Evolutionary conservation across 1,140 invertebrate species (phyloP), one percentile per base, ranked within the genome.

Genomic region (Hesperophylax magnus): DNA sequence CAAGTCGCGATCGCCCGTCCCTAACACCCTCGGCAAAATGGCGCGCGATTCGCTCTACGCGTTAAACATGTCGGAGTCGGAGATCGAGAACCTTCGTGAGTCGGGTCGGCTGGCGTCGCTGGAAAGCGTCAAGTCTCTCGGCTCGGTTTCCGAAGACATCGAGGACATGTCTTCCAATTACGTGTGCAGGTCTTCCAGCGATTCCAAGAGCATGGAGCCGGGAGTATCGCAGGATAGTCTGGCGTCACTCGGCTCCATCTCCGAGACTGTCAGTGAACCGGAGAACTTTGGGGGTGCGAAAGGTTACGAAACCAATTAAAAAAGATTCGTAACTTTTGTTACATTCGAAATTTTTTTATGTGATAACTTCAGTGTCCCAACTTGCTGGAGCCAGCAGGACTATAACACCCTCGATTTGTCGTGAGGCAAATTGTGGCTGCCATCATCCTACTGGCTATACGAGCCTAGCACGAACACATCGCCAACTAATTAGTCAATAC

Each of bases 51-150:
- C 88, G 0, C 77, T 90, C 0, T 77, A 90, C 20, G 89, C 88
- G 0, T 81, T 90, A 18, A 90, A 90, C 77, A 89, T 89, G 88
- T 87, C 85, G 47, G 88, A 90, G 34, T 89, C 90, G 14, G 89
- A 90, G 24, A 88, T 89, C 7, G 87, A 86, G 0, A 88, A 90
- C 24, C 87, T 89, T 27, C 84, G 88, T 27, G 80, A 86, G 22
- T 88, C 87, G 0, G 88, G 89, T 63, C 88, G 88, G 82, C 80
- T 89, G n/a, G 88, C 88, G 0, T 90, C 89, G 0, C 85, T 89
- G 0, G 89, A 90, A 67, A 89, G 88, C 84, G 81, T 90, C 15
- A 85, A 84, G 58, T 89, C 88, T 2, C 75, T 90, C 24, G 89
- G 89, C 17, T 90, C 89, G 0, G 89, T 90, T 9, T 90, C 89